Percentiles rank a stretch among this genome's conserved stretches.
Conservation (phyloP, 2,888 invertebrate genomes). For the Muscina levida region DNA sequence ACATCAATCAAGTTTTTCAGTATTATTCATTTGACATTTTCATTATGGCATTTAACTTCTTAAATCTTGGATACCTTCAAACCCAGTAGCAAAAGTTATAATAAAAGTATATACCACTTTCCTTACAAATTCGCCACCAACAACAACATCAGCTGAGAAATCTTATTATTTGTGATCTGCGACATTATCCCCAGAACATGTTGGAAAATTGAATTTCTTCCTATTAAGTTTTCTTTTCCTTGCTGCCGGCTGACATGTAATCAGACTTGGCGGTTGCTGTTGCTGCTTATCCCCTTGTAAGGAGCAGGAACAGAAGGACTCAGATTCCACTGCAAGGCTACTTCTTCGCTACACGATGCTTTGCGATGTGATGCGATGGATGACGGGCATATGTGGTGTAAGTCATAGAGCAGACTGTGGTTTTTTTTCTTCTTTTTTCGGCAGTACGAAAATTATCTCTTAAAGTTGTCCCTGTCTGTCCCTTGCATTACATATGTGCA, state of each 20-base stretch:
- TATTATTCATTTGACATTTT: constrained; percentile 23
- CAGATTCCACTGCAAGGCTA: too few relatives aligned
- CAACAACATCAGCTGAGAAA: constrained; percentile 48
- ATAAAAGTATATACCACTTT: too few relatives aligned
- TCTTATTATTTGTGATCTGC: constrained; percentile 62
- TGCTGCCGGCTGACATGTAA: constrained; percentile 51
- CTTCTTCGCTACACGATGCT: too few relatives aligned
- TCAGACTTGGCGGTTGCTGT: constrained; percentile 15
- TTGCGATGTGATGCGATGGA: too few relatives aligned
- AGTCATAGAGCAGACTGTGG: neutral
- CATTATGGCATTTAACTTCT: constrained; percentile 20
- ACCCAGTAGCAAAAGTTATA: too few relatives aligned
- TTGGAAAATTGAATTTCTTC: constrained; percentile 58
- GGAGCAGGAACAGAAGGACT: too few relatives aligned
- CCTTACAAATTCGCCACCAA: too few relatives aligned
- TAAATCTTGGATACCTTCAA: neutral
- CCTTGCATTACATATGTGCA: constrained; percentile 1
- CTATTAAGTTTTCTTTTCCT: neutral
- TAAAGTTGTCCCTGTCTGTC: constrained; percentile 1
- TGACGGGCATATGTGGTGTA: constrained; percentile 3
- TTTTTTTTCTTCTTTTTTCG: neutral
- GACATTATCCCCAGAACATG: constrained; percentile 54
- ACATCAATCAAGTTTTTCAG: too few relatives aligned
- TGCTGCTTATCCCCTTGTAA: neutral
- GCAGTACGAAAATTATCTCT: constrained; percentile 23